phyloP scores from a whole-genome alignment of 2,113 vertebrate species.

The Festucalex cinctus region DNA sequence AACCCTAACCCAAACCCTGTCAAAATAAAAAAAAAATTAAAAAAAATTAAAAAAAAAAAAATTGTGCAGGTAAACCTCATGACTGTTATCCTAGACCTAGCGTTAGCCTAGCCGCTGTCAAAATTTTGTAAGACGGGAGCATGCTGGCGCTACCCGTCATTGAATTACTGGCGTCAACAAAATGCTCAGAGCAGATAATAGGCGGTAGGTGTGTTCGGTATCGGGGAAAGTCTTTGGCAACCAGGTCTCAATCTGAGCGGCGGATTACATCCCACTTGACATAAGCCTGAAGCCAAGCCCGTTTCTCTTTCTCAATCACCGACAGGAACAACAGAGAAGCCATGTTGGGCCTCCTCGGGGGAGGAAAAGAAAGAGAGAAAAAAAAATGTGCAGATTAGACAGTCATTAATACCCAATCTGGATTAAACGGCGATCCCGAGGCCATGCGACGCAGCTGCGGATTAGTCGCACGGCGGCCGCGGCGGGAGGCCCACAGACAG shows the following conservation, averaged over 20 bases:
- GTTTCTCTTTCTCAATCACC: conserved; percentile 23
- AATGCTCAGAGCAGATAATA: conserved; percentile 58
- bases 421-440: conserved; percentile 70
- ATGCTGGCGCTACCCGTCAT: conserved; percentile 36
- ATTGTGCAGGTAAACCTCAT: not conserved
- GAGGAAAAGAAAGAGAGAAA: conserved; percentile 21
- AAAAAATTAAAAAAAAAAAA: no score
- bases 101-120: not conserved
- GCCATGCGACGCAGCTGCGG: conserved; percentile 45
- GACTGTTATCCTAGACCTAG: not conserved
- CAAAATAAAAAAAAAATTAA: no score
- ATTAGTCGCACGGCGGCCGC: conserved; percentile 58
- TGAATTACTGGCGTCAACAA: conserved; percentile 48
- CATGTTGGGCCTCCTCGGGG: conserved; percentile 23
- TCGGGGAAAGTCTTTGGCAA: not conserved
- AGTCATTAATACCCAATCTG: conserved; percentile 68
- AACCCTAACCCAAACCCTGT: no score
- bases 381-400: conserved; percentile 62
- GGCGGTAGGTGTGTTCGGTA: conserved; percentile 28
- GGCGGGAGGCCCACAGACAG: no score
- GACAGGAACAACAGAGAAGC: conserved; percentile 41
- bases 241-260: conserved; percentile 32
- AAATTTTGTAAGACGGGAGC: conserved; percentile 6
- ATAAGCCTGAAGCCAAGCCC: conserved; percentile 24
- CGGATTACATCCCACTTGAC: conserved; percentile 40